Conservation (phyloP, 2,888 invertebrate species). For the Pinctada fucata region DNA sequence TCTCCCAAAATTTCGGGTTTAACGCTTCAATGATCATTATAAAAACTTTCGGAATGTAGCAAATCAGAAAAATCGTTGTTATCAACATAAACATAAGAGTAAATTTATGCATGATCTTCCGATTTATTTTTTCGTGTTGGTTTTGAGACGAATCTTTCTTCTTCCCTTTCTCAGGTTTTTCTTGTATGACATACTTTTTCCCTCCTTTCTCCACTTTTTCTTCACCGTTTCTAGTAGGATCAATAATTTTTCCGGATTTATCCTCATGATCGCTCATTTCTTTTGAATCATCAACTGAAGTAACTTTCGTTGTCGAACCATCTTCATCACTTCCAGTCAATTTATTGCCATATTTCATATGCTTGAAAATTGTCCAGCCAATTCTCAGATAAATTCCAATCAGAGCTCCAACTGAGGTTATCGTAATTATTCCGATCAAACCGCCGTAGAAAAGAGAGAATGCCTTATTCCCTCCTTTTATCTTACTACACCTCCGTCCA, state of each 20-base stretch:
- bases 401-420: not conserved
- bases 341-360: not conserved
- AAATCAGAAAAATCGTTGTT: not conserved
- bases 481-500: constrained; percentile 17
- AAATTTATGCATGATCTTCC: constrained; percentile 27
- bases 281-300: no score
- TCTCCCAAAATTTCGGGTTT: constrained; percentile 33
- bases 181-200: no score
- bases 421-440: not conserved
- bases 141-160: no score
- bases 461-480: constrained; percentile 9
- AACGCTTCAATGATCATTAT: constrained; percentile 25
- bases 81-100: constrained; percentile 35
- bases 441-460: constrained; percentile 10
- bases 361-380: constrained; percentile 9
- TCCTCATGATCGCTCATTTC: no score
- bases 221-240: no score
- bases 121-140: constrained; percentile 5
- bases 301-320: no score
- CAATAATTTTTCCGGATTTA: no score
- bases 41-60: constrained; percentile 32
- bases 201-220: no score
- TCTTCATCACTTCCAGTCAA: no score
- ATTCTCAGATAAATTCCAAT: constrained; percentile 1
- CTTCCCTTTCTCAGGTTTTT: no score